A percentile compares a stretch with the other conserved stretches of the same genome.
These are phyloP conservation scores for Drosophila ogumai DNA, from an alignment of 1,140 invertebrate species.

Conservation along the genomic window DNA sequence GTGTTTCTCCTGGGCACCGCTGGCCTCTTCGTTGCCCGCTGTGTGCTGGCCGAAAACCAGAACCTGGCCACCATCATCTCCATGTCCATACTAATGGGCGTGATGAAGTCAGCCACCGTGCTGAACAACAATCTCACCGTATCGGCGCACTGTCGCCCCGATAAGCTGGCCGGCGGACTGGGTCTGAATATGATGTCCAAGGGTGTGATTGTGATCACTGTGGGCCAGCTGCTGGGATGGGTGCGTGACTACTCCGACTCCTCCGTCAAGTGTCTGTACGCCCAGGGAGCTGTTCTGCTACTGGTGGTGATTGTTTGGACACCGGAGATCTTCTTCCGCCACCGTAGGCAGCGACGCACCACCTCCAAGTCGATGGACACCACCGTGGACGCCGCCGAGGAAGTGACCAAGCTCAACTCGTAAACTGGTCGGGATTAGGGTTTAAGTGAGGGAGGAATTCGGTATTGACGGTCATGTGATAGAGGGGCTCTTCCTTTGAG, in stretches of 20 bases:
- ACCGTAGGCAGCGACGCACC: conserved; percentile 48
- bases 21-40: conserved; percentile 61
- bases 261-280: conserved; percentile 88
- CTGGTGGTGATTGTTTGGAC: conserved; percentile 87
- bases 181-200: conserved; percentile 91
- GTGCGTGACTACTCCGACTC: conserved; percentile 88
- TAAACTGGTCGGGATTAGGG: conserved; percentile 15
- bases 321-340: conserved; percentile 85
- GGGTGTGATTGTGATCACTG: conserved; percentile 88
- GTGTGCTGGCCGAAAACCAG: conserved; percentile 60
- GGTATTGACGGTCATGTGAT: conserved; percentile 30
- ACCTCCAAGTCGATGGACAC: conserved; percentile 59
- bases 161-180: conserved; percentile 88
- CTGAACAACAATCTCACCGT: conserved; percentile 90
- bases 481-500: neutral
- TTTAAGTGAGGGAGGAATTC: conserved; percentile 2
- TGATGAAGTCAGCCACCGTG: conserved; percentile 86
- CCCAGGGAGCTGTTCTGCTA: conserved; percentile 87
- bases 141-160: conserved; percentile 87
- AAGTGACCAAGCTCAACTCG: conserved; percentile 45
- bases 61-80: conserved; percentile 57
- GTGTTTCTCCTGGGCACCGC: conserved; percentile 86
- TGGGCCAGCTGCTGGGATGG: conserved; percentile 89
- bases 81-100: conserved; percentile 70
- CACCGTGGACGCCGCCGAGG: conserved; percentile 47